Evolutionary conservation across 2,888 invertebrate species (phyloP).

Genomic region (Xanthia togata): DNA sequence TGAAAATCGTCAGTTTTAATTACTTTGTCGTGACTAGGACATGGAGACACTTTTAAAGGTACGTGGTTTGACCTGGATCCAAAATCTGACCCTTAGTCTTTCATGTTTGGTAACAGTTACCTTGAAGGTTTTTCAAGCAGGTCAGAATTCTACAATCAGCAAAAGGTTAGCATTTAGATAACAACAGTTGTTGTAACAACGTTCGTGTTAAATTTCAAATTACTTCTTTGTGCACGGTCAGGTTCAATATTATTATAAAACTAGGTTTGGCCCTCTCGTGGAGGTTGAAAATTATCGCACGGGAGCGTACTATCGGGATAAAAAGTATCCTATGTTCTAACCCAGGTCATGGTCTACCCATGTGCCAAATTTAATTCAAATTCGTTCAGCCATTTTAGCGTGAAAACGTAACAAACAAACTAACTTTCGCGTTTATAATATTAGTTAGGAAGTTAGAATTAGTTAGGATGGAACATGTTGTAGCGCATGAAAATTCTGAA

Average conservation of each 20-base stretch:
- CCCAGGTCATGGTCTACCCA: too few relatives aligned
- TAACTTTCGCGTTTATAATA: too few relatives aligned
- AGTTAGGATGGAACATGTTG: neutral
- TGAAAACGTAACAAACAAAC: too few relatives aligned
- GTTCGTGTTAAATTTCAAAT: neutral
- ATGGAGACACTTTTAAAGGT: slow-evolving; percentile 40
- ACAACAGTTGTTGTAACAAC: slow-evolving; percentile 31
- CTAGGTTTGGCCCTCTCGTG: too few relatives aligned
- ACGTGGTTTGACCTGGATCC: slow-evolving; percentile 57
- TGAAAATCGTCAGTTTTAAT: slow-evolving; percentile 61
- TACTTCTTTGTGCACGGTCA: neutral
- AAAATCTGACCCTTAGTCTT: slow-evolving; percentile 42
- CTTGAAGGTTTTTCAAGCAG: slow-evolving; percentile 23
- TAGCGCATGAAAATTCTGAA: neutral
- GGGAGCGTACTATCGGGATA: too few relatives aligned
- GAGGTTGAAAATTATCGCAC: too few relatives aligned
- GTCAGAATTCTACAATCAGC: slow-evolving; percentile 17
- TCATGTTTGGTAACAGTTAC: slow-evolving; percentile 55
- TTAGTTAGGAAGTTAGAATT: too few relatives aligned
- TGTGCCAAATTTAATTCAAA: too few relatives aligned
- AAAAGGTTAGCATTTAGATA: slow-evolving; percentile 36
- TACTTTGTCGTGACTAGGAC: slow-evolving; percentile 58
- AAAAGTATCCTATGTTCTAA: too few relatives aligned
- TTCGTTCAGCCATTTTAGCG: too few relatives aligned
- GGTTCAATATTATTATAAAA: neutral